Conservation (phyloP, 2,797 vertebrate species). For the Lophius americanus region DNA sequence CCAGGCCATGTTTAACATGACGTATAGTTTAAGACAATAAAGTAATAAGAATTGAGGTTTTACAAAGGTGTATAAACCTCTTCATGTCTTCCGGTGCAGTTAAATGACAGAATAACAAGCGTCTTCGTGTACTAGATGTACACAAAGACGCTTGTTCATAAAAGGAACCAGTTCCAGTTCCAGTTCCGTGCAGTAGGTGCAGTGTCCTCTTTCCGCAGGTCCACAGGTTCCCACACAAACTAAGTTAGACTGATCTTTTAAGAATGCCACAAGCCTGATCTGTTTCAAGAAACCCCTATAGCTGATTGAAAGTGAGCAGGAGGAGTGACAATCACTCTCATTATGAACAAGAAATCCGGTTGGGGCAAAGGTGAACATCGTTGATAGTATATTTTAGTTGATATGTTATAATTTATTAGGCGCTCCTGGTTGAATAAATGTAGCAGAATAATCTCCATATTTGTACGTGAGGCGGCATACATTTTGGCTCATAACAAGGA, state of each 20-base stretch:
- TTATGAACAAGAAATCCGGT: constrained; percentile 4
- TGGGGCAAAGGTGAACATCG: constrained; percentile 5
- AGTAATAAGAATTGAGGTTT: constrained; percentile 11
- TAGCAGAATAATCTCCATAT: background rate
- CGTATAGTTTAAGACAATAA: constrained; percentile 31
- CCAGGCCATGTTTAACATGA: constrained; percentile 47
- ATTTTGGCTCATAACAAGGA: background rate
- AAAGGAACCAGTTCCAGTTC: constrained; percentile 41
- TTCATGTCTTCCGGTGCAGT: constrained; percentile 15
- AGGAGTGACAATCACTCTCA: constrained; percentile 8
- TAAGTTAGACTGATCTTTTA: constrained; percentile 23
- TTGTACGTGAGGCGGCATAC: background rate
- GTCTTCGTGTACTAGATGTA: constrained; percentile 6
- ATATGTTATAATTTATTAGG: background rate
- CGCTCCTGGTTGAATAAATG: background rate
- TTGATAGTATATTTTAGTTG: background rate
- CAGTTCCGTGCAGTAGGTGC: constrained; percentile 42
- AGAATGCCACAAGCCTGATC: constrained; percentile 14
- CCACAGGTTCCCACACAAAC: constrained; percentile 4
- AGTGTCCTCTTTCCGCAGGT: constrained; percentile 46
- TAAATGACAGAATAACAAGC: constrained; percentile 19
- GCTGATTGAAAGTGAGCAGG: constrained; percentile 5
- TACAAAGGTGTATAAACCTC: constrained; percentile 23
- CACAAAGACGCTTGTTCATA: no score
- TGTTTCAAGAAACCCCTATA: constrained; percentile 12